phyloP scores from a whole-genome alignment of 2,113 vertebrate genomes.

The Catharus bicknelli region DNA sequence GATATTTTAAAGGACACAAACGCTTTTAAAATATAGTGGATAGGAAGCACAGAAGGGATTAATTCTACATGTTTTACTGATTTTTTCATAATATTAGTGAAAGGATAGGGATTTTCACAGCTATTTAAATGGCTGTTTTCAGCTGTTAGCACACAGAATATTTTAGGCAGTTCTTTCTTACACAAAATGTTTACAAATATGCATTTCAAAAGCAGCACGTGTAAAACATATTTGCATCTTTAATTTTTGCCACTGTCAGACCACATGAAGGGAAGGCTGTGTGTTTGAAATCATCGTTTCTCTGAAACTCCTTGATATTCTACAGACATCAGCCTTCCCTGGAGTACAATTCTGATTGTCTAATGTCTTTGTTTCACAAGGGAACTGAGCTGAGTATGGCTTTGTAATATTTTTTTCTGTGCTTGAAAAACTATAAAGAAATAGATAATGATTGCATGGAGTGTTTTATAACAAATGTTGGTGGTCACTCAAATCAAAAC shows the following conservation, averaged over 20 bases:
- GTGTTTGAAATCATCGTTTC: conserved; percentile 36
- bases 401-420: conserved; percentile 58
- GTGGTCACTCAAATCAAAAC: conserved; percentile 41
- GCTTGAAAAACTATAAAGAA: conserved; percentile 58
- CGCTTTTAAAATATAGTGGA: not conserved
- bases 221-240: conserved; percentile 34
- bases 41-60: not conserved
- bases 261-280: conserved; percentile 39
- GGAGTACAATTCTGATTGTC: conserved; percentile 46
- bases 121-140: conserved; percentile 25
- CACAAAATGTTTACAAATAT: conserved; percentile 17
- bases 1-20: not conserved
- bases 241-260: conserved; percentile 52
- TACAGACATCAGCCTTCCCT: conserved; percentile 43
- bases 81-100: not conserved
- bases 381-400: conserved; percentile 38
- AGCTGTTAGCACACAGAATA: not conserved
- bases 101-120: not conserved
- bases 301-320: conserved; percentile 70
- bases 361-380: conserved; percentile 62
- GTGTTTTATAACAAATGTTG: not conserved
- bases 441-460: conserved; percentile 38
- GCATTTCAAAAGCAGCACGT: conserved; percentile 47
- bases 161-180: not conserved
- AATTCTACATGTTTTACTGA: not conserved